Evolutionary conservation across 2,888 invertebrate species (phyloP).

Genomic region (Blera fallax): DNA sequence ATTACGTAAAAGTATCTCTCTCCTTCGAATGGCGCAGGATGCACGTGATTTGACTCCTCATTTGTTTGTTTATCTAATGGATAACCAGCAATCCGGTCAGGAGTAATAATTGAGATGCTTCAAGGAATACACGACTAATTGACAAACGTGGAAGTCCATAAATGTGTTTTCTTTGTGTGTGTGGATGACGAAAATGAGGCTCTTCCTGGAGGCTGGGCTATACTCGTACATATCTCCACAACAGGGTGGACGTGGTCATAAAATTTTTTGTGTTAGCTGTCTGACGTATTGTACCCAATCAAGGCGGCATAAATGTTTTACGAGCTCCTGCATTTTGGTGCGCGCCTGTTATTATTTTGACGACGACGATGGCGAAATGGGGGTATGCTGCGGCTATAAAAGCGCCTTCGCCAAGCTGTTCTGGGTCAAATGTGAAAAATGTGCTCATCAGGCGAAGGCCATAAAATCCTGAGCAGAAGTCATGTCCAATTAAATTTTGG

Average conservation of each 20-base stretch:
- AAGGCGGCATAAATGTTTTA: constrained; percentile 59
- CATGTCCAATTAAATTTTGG: constrained; percentile 9
- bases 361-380: background rate
- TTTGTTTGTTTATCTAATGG: constrained; percentile 58
- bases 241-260: constrained; percentile 18
- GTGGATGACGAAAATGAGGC: constrained; percentile 21
- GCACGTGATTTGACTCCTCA: constrained; percentile 44
- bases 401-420: background rate
- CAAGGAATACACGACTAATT: constrained; percentile 50
- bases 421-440: constrained; percentile 11
- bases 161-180: constrained; percentile 24
- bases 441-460: background rate
- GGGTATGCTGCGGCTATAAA: background rate
- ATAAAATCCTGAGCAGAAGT: background rate
- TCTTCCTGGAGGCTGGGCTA: constrained; percentile 25
- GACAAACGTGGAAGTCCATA: constrained; percentile 56
- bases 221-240: background rate
- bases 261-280: background rate
- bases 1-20: background rate
- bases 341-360: background rate
- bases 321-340: constrained; percentile 16
- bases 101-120: constrained; percentile 43
- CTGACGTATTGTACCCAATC: constrained; percentile 33
- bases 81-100: background rate
- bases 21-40: background rate